Evolutionary conservation across 2,113 vertebrate species (phyloP).

Genomic region (Chaetorhynchus papuensis): DNA sequence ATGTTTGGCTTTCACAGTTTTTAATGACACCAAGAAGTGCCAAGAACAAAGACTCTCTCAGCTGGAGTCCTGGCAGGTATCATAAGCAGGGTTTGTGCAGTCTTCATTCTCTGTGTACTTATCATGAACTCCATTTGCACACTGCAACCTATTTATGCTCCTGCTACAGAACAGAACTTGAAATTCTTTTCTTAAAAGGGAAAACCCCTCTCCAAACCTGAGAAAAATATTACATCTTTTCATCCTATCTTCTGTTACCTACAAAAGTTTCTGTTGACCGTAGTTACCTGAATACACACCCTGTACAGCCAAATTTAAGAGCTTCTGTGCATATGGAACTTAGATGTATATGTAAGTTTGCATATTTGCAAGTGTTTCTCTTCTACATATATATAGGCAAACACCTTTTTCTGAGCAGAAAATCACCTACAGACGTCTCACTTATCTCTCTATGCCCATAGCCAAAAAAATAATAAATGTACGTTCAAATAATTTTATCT

Average conservation of each 20-base stretch:
- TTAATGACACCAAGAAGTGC: background rate
- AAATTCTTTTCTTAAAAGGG: background rate
- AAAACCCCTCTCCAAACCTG: fast-evolving
- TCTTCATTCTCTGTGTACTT: background rate
- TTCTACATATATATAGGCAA: background rate
- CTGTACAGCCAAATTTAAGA: background rate
- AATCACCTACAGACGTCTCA: background rate
- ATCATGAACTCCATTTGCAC: background rate
- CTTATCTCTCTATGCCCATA: background rate
- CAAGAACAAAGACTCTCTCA: background rate
- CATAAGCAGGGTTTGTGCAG: background rate
- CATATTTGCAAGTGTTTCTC: background rate
- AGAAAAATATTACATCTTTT: background rate
- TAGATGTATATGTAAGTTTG: background rate
- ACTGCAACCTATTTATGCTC: background rate
- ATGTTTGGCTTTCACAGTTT: background rate
- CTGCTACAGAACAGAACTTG: background rate
- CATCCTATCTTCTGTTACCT: background rate
- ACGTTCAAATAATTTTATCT: background rate
- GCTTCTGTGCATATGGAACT: background rate
- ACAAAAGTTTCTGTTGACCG: background rate
- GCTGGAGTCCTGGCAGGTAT: background rate
- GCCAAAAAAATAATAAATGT: background rate
- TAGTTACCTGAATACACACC: fast-evolving
- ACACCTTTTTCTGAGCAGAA: background rate